Evolutionary conservation across 2,113 vertebrate species (phyloP).

Genomic region (Potamarius usumacintae): DNA sequence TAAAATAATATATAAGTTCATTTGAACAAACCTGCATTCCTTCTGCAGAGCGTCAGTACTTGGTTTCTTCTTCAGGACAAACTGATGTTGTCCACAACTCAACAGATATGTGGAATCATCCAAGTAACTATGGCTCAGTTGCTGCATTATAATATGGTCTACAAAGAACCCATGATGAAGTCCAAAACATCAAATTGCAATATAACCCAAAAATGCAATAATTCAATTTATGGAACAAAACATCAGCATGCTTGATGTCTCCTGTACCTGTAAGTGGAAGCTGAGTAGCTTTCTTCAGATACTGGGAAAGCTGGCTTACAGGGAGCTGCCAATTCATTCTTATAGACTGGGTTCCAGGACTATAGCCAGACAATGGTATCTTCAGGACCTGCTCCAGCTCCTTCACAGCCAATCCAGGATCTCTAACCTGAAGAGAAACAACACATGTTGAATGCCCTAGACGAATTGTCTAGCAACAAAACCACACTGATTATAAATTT

Average conservation of each 20-base stretch:
- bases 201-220: background rate
- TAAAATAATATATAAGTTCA: background rate
- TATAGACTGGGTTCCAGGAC: conserved; percentile 64
- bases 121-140: conserved; percentile 68
- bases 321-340: conserved; percentile 69
- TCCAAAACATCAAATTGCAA: background rate
- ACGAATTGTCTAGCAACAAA: background rate
- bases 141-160: conserved; percentile 68
- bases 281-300: conserved; percentile 69
- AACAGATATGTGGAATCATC: conserved; percentile 68
- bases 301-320: conserved; percentile 66
- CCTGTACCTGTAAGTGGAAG: conserved; percentile 64
- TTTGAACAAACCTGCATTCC: conserved; percentile 75
- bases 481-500: background rate
- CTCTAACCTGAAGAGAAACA: conserved; percentile 65
- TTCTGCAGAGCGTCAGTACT: conserved; percentile 58
- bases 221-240: background rate
- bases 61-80: conserved; percentile 79
- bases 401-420: conserved; percentile 68
- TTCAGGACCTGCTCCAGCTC: conserved; percentile 73
- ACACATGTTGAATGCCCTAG: background rate
- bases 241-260: background rate
- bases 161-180: background rate
- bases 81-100: conserved; percentile 57
- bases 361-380: conserved; percentile 64